Evolutionary conservation across 2,113 vertebrate genomes (phyloP).

Genomic region (Pterocles orientalis): DNA sequence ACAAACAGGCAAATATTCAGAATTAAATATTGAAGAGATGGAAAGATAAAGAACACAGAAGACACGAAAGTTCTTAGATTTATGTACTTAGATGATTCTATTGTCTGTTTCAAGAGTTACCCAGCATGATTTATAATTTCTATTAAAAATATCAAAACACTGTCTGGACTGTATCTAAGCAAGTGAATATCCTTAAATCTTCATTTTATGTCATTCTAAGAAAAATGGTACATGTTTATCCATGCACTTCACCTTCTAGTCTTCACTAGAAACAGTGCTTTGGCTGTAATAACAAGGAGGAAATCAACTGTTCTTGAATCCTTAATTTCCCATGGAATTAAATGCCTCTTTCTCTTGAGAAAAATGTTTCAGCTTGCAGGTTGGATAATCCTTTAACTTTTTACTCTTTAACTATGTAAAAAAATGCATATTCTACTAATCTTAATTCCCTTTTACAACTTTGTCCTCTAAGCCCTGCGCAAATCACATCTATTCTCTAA

Average conservation of each 20-base stretch:
- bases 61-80: neutral
- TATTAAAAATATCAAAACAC: slow-evolving; percentile 2
- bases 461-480: neutral
- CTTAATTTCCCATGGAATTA: slow-evolving; percentile 16
- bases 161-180: neutral
- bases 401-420: neutral
- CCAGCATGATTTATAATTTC: neutral
- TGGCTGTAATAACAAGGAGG: neutral
- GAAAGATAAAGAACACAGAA: neutral
- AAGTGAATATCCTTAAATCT: neutral
- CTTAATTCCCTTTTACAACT: neutral
- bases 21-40: neutral
- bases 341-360: slow-evolving; percentile 2
- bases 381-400: slow-evolving; percentile 7
- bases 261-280: neutral
- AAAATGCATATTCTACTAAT: neutral
- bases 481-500: neutral
- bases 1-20: neutral
- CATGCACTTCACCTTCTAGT: neutral
- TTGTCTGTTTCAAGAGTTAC: neutral
- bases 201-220: neutral
- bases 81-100: neutral
- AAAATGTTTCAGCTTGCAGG: neutral
- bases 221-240: neutral
- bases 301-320: neutral